A percentile compares a stretch with the other conserved stretches of the same genome.
These are phyloP conservation scores for Tenthredo livida DNA, from an alignment of 2,888 invertebrate species.

Conservation along the genomic window DNA sequence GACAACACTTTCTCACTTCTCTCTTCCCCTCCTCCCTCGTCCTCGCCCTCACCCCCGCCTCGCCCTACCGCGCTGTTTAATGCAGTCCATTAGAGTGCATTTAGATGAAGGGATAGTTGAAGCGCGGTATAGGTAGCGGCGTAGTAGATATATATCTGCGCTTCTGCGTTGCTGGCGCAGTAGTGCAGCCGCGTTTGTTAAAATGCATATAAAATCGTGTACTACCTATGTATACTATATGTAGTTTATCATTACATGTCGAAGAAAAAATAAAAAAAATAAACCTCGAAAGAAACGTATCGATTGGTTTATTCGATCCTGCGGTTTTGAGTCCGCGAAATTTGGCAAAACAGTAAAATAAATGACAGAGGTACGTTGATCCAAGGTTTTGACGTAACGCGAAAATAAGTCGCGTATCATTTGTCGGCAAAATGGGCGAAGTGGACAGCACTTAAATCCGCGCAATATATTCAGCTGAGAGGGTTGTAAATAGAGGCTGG, in stretches of 20 bases:
- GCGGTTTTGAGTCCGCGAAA: background rate
- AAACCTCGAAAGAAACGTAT: background rate
- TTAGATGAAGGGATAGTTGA: slow-evolving; percentile 78
- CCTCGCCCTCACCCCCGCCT: slow-evolving; percentile 55
- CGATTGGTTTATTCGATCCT: background rate
- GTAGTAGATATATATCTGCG: slow-evolving; percentile 51
- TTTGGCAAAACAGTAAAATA: background rate
- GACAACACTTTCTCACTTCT: slow-evolving; percentile 15
- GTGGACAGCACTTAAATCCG: slow-evolving; percentile 37
- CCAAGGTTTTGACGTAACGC: background rate
- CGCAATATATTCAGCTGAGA: slow-evolving; percentile 34
- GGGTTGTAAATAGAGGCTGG: slow-evolving; percentile 37
- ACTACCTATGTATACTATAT: background rate
- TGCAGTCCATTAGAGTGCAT: slow-evolving; percentile 79
- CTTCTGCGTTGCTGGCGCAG: background rate
- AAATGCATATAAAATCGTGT: background rate
- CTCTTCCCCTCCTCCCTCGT: slow-evolving; percentile 51
- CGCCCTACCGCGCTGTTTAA: slow-evolving; percentile 73
- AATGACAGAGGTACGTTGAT: background rate
- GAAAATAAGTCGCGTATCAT: background rate
- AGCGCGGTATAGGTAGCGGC: slow-evolving; percentile 63
- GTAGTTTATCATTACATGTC: background rate
- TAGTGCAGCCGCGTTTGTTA: background rate
- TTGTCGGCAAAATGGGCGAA: background rate
- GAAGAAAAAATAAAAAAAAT: background rate